These are phyloP conservation scores for Melanostoma mellinum DNA, from an alignment of 2,888 invertebrate genomes.

Conservation along the genomic window DNA sequence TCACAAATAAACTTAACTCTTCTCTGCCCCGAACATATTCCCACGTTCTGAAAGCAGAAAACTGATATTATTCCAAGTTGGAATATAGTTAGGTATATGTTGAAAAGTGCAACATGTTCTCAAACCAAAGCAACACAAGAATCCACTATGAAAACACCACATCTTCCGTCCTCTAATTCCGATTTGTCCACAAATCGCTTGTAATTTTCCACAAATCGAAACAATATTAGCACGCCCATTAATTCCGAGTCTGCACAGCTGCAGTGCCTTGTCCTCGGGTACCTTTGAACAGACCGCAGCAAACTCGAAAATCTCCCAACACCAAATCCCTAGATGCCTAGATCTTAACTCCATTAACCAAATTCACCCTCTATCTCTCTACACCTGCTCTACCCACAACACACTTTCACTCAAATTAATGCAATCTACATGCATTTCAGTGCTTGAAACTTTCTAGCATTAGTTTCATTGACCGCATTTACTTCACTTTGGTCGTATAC, in stretches of 20 bases:
- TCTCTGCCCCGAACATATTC: no score
- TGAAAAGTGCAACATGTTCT: not conserved
- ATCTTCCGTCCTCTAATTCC: conserved; percentile 9
- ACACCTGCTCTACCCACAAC: not conserved
- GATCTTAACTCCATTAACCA: conserved; percentile 29
- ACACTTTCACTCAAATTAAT: conserved; percentile 49
- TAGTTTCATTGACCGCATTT: conserved; percentile 53
- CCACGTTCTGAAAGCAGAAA: not conserved
- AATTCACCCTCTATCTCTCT: not conserved
- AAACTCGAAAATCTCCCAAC: conserved; percentile 8
- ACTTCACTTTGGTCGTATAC: conserved; percentile 33
- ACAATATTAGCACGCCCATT: conserved; percentile 71
- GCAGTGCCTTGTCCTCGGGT: not conserved
- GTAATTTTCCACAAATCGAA: conserved; percentile 62
- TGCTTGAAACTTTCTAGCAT: conserved; percentile 30
- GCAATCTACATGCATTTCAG: conserved; percentile 58
- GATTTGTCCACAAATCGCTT: conserved; percentile 37
- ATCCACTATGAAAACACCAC: not conserved
- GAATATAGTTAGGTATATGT: not conserved
- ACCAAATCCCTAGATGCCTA: conserved; percentile 32
- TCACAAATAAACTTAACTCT: no score
- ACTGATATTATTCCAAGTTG: not conserved
- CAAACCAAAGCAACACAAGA: not conserved
- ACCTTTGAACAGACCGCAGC: conserved; percentile 24
- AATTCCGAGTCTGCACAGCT: conserved; percentile 49